Conservation (phyloP, 2,113 vertebrate species). For the Chionodraco myersi region DNA sequence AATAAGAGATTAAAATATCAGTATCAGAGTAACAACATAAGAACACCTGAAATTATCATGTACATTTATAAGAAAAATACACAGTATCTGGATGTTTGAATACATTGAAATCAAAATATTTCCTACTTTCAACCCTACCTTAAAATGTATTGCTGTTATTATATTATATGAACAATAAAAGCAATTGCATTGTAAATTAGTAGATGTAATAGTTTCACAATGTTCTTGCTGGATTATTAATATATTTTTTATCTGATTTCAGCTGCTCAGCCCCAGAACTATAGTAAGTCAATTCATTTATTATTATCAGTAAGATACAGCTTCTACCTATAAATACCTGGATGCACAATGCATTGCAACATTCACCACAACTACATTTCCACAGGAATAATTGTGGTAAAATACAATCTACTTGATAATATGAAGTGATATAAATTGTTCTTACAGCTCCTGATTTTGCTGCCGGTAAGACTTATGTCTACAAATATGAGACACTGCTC, state of each 20-base stretch:
- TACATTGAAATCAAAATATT: background rate
- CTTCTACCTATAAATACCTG: background rate
- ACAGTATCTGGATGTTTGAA: no score
- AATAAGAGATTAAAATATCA: background rate
- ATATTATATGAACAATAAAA: background rate
- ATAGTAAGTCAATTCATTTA: conserved; percentile 48
- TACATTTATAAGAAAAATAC: no score
- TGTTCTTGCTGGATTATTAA: background rate
- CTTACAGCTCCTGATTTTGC: conserved; percentile 82
- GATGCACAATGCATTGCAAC: background rate
- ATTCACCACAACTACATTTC: background rate
- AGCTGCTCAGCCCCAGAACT: conserved; percentile 44
- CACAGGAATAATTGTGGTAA: background rate
- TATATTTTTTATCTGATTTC: conserved; percentile 7
- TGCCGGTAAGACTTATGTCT: conserved; percentile 75
- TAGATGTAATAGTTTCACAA: background rate
- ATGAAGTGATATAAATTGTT: background rate
- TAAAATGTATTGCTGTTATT: background rate
- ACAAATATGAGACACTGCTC: conserved; percentile 84
- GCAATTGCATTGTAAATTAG: background rate
- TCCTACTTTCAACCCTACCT: background rate
- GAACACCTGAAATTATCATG: no score
- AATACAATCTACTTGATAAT: background rate
- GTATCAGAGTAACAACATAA: background rate
- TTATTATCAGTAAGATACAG: background rate